Evolutionary conservation across 2,797 vertebrate genomes (phyloP).

Genomic region (Centroberyx gerrardi): DNA sequence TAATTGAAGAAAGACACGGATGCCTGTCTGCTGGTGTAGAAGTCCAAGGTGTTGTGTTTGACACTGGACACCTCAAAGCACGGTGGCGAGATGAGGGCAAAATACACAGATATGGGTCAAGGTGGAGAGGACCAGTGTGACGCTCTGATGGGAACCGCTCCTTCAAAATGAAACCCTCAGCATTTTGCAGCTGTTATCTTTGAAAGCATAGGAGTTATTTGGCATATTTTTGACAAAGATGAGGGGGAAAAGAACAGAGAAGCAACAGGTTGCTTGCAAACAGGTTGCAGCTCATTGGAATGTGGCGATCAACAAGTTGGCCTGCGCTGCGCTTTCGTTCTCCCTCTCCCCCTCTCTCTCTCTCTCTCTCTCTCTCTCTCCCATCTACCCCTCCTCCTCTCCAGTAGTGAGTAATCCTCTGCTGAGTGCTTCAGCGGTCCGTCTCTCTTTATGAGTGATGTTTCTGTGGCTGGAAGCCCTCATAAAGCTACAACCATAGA

Average conservation of each 20-base stretch:
- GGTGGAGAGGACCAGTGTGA: constrained; percentile 6
- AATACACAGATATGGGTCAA: constrained; percentile 73
- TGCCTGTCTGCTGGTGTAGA: background rate
- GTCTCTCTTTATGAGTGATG: constrained; percentile 55
- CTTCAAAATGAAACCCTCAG: constrained; percentile 36
- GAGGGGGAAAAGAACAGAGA: background rate
- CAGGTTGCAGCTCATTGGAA: constrained; percentile 42
- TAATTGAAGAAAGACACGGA: background rate
- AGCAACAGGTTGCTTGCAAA: constrained; percentile 36
- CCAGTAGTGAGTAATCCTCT: constrained; percentile 52
- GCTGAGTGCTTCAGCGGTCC: constrained; percentile 46
- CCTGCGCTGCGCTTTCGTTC: too few relatives aligned
- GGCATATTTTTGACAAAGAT: constrained; percentile 9
- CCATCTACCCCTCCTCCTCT: constrained; percentile 2
- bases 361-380: constrained; percentile 10
- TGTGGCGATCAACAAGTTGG: constrained; percentile 4
- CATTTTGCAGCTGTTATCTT: constrained; percentile 14
- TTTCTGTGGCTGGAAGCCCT: constrained; percentile 62
- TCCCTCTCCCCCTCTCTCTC: background rate
- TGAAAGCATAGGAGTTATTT: background rate
- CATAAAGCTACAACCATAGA: constrained; percentile 62
- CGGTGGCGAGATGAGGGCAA: constrained; percentile 68
- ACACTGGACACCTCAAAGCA: constrained; percentile 39
- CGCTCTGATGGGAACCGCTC: constrained; percentile 44
- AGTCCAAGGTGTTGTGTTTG: constrained; percentile 53